Conservation (phyloP, 2,113 vertebrate genomes). For the Callaeas wilsoni region DNA sequence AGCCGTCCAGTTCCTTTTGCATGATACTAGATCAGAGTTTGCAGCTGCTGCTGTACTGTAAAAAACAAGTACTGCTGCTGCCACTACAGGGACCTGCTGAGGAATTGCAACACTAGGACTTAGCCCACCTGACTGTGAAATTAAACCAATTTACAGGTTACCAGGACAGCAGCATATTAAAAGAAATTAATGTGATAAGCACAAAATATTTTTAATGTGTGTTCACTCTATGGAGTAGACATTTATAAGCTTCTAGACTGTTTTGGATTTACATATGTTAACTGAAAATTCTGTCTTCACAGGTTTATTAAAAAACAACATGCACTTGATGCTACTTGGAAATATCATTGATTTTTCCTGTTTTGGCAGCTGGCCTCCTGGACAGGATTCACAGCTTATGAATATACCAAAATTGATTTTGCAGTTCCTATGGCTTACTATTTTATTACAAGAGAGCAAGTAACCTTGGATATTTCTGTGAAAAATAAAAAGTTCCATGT, state of each 20-base stretch:
- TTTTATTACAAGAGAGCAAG: neutral
- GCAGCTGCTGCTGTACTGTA: neutral
- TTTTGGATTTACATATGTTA: neutral
- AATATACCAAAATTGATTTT: constrained; percentile 17
- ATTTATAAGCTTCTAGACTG: neutral
- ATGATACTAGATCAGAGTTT: neutral
- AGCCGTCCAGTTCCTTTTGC: neutral
- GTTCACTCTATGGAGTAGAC: neutral
- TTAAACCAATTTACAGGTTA: neutral
- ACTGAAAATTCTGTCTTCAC: neutral
- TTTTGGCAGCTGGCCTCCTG: constrained; percentile 7
- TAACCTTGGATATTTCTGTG: neutral
- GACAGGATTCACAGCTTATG: neutral
- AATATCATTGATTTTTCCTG: neutral
- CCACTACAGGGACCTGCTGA: neutral
- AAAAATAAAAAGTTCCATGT: neutral
- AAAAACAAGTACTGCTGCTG: neutral
- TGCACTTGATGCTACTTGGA: neutral
- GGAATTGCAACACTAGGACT: neutral
- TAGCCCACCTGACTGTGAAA: neutral
- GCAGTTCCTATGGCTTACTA: neutral
- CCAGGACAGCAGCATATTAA: neutral
- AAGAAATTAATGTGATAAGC: neutral
- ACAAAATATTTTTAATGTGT: neutral
- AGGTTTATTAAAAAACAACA: neutral